phyloP scores from a whole-genome alignment of 2,113 vertebrate species.

The Brienomyrus longianalis region DNA sequence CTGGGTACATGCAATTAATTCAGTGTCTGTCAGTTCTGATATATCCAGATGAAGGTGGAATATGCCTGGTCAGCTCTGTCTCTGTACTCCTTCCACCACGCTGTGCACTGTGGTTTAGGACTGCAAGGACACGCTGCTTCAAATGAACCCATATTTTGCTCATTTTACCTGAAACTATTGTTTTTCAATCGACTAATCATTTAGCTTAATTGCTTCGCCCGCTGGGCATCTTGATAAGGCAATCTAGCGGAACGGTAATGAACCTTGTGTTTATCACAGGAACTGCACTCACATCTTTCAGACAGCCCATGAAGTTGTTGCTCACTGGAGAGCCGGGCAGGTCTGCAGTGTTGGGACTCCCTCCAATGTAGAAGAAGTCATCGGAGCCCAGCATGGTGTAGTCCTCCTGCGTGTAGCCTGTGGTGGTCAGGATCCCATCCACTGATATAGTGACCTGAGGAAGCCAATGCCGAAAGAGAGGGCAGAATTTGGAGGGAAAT shows the following conservation, averaged over 20 bases:
- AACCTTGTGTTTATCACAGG: background rate
- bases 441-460: conserved; percentile 83
- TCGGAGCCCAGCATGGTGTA: conserved; percentile 92
- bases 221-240: background rate
- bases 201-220: background rate
- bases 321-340: conserved; percentile 87
- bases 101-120: too few species aligned
- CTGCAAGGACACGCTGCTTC: too few species aligned
- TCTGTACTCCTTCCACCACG: too few species aligned
- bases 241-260: background rate
- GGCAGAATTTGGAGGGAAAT: conserved; percentile 31
- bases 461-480: conserved; percentile 33
- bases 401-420: conserved; percentile 79
- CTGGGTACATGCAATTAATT: too few species aligned
- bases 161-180: background rate
- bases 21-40: too few species aligned
- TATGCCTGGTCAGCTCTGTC: too few species aligned
- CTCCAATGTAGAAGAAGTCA: conserved; percentile 92
- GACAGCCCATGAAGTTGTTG: conserved; percentile 96
- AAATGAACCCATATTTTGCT: too few species aligned
- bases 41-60: too few species aligned
- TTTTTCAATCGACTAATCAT: background rate
- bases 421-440: conserved; percentile 89
- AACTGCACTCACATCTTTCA: conserved; percentile 77
- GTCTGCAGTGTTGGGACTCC: conserved; percentile 86